A percentile compares a stretch with the other conserved stretches of the same genome.
Conservation (phyloP, 2,113 vertebrate genomes). For the Glareola pratincola region DNA sequence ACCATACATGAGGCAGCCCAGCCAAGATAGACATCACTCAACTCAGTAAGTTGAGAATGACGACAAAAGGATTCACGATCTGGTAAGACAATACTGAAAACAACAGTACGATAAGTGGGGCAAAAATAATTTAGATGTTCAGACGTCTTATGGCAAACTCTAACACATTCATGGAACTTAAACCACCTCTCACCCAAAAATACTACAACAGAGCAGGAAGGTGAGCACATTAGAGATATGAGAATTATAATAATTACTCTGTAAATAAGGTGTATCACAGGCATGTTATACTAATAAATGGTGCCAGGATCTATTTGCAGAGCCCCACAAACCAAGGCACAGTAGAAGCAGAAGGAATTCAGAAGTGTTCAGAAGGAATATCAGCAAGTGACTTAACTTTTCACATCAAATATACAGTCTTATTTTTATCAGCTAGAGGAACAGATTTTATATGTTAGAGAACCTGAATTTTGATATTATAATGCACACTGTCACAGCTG, state of each 20-base stretch:
- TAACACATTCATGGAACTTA: not conserved
- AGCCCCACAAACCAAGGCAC: not conserved
- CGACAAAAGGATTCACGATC: not conserved
- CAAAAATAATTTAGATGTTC: not conserved
- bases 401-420: not conserved
- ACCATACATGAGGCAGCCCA: accelerated
- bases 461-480: not conserved
- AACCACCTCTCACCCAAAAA: not conserved
- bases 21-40: accelerated
- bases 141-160: not conserved
- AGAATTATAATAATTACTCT: not conserved
- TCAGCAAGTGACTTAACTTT: not conserved
- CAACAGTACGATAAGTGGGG: not conserved
- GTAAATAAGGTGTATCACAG: not conserved
- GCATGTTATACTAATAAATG: not conserved
- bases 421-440: constrained; percentile 7
- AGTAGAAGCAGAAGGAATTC: not conserved
- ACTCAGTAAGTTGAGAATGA: not conserved
- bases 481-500: not conserved
- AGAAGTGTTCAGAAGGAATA: not conserved
- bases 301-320: not conserved
- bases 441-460: not conserved
- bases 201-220: not conserved
- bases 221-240: not conserved
- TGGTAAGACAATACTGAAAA: not conserved